Evolutionary conservation across 2,113 vertebrate genomes (phyloP).

Genomic region (Platysteira castanea): DNA sequence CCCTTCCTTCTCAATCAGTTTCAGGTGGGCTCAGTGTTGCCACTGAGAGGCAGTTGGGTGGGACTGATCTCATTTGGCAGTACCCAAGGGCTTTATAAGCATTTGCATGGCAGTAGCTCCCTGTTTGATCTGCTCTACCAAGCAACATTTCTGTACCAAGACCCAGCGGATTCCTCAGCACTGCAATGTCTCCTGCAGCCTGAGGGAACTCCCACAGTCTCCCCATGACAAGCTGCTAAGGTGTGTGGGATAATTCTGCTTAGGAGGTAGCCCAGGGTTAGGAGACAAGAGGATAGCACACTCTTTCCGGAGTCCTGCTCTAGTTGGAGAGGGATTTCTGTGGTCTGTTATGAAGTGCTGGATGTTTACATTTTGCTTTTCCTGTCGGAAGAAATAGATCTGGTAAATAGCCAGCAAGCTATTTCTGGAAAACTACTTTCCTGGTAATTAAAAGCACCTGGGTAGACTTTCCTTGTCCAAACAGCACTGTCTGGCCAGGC

Average conservation of each 20-base stretch:
- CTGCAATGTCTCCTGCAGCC: not conserved
- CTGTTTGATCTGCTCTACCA: not conserved
- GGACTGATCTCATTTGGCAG: not conserved
- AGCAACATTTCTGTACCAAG: not conserved
- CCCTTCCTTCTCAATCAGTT: not conserved
- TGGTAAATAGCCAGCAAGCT: not conserved
- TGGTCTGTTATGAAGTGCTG: not conserved
- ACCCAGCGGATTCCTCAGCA: not conserved
- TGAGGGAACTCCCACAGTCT: not conserved
- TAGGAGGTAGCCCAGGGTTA: not conserved
- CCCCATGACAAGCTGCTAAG: not conserved
- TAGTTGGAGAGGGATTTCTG: not conserved
- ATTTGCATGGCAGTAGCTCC: not conserved
- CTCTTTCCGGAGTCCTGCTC: not conserved
- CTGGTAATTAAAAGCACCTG: not conserved
- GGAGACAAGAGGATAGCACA: not conserved
- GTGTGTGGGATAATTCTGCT: not conserved
- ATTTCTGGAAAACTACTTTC: slow-evolving; percentile 12
- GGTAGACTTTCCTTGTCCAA: not conserved
- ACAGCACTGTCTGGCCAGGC: not conserved
- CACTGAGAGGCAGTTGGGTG: not conserved
- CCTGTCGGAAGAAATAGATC: not conserved
- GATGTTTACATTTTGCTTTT: slow-evolving; percentile 41
- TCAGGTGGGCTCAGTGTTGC: not conserved
- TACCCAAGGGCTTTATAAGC: not conserved